These are phyloP conservation scores for Dromius quadrimaculatus DNA, from an alignment of 2,888 invertebrate genomes.

Conservation along the genomic window DNA sequence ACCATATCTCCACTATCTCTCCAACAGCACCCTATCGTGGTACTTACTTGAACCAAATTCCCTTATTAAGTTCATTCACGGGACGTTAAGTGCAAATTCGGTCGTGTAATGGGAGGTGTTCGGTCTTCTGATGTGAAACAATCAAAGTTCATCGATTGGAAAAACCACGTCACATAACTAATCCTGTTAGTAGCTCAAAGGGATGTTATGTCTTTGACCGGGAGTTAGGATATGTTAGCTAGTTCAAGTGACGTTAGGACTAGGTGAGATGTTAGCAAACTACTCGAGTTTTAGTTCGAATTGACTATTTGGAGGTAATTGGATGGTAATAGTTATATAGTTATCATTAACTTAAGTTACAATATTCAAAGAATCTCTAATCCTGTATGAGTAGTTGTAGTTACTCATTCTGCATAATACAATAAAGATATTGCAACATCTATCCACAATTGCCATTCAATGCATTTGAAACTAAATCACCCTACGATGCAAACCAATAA, in stretches of 20 bases:
- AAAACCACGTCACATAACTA: slow-evolving; percentile 46
- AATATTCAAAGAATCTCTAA: too few relatives aligned
- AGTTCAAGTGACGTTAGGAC: neutral
- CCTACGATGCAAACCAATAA: neutral
- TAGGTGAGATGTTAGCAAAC: neutral
- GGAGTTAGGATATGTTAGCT: slow-evolving; percentile 17
- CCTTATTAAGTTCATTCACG: slow-evolving; percentile 48
- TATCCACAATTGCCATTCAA: neutral
- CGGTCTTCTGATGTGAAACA: slow-evolving; percentile 42
- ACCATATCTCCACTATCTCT: too few relatives aligned
- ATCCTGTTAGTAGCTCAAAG: slow-evolving; percentile 36
- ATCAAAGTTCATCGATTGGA: slow-evolving; percentile 48
- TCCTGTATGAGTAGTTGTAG: too few relatives aligned
- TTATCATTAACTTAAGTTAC: too few relatives aligned
- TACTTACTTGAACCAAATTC: slow-evolving; percentile 8
- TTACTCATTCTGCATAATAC: too few relatives aligned
- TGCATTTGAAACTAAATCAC: neutral
- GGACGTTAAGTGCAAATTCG: slow-evolving; percentile 41
- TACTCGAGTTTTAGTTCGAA: slow-evolving; percentile 2
- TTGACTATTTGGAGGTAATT: too few relatives aligned
- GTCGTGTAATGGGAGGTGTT: slow-evolving; percentile 46
- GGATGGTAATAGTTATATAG: too few relatives aligned
- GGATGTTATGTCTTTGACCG: slow-evolving; percentile 34
- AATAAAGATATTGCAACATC: neutral
- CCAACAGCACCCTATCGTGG: neutral